Base-by-base conservation (phyloP, 2,888 invertebrate genomes). In the Pycnomerus fuliginosus region DNA sequence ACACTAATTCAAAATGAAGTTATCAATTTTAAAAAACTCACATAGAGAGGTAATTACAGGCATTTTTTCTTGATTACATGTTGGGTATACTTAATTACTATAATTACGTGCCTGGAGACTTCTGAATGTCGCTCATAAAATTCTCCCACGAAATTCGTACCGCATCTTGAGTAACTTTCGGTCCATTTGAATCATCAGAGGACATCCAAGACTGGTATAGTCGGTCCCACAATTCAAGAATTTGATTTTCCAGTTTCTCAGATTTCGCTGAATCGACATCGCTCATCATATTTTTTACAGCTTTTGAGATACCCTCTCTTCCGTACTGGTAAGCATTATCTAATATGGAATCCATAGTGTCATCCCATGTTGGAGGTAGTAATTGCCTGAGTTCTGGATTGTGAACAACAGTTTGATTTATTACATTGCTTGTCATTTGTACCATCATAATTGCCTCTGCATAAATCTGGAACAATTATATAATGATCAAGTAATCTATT, bases 241-340 rank as follows among this genome's bases (percentile, higher is more conserved):
- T 85, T 72, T 95, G 93, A 49, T 84, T 82, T 67, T 96, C 95
- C 23, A 96, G 77, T 46, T 87, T 85, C 16, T 83, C 82, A 23
- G 89, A 85, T 71, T 91, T 91, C 15, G 80, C 80, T 0, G 85
- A 82, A 64, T 90, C 88, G 1, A 89, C 84, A 60, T 88, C 89
- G 67, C 84, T 85, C 37, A 93, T 78, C 58, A 90, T 78, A 62
- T 85, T 82, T 65, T 84, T 84, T 66, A 93, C 90, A 67, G 87
- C 85, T 56, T 88, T 87, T 12, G 90, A 89, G 59, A 96, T 90
- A 62, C 90, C 93, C 65, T 91, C 87, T 52, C 95, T 79, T 1
- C 96, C 95, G 69, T 95, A 94, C 15, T 87, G 81, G 68, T 96
- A 96, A 0, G 93, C 94, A 72, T 96, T 93, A 59, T 93, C 91